Percentiles rank a stretch among this genome's conserved stretches.
Evolutionary conservation across 2,888 invertebrate genomes (phyloP).

Genomic region (Buathra laborator): DNA sequence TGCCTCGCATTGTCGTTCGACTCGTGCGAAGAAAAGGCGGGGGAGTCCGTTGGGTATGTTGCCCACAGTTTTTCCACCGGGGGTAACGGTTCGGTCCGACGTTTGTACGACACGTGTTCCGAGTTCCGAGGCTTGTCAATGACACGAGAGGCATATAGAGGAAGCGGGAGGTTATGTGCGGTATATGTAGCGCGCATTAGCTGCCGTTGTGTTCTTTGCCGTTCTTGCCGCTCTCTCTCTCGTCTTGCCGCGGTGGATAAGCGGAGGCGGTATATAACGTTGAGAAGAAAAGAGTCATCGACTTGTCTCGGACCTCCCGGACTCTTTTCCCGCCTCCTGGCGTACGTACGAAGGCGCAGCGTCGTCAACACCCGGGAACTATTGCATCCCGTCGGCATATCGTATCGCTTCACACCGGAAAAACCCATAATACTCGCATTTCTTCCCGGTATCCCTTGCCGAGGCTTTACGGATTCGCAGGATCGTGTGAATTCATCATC

Average conservation of each 20-base stretch:
- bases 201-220: conserved; percentile 34
- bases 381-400: not conserved
- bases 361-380: conserved; percentile 39
- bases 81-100: conserved; percentile 37
- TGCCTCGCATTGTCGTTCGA: not conserved
- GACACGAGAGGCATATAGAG: conserved; percentile 39
- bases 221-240: not conserved
- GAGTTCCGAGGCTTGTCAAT: conserved; percentile 54
- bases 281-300: conserved; percentile 60
- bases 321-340: conserved; percentile 62
- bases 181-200: conserved; percentile 15
- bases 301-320: conserved; percentile 64
- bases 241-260: conserved; percentile 12
- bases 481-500: not conserved
- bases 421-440: conserved; percentile 18
- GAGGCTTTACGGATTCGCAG: not conserved
- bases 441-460: not conserved
- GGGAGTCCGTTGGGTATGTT: conserved; percentile 29
- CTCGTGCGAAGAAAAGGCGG: conserved; percentile 44
- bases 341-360: conserved; percentile 44
- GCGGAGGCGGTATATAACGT: conserved; percentile 39
- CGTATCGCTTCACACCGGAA: conserved; percentile 28
- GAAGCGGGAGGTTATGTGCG: not conserved
- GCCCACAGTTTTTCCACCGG: conserved; percentile 58
- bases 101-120: conserved; percentile 66